Conservation (phyloP, 35 echinoderm and acorn worm genomes). For the Eucidaris tribuloides region DNA sequence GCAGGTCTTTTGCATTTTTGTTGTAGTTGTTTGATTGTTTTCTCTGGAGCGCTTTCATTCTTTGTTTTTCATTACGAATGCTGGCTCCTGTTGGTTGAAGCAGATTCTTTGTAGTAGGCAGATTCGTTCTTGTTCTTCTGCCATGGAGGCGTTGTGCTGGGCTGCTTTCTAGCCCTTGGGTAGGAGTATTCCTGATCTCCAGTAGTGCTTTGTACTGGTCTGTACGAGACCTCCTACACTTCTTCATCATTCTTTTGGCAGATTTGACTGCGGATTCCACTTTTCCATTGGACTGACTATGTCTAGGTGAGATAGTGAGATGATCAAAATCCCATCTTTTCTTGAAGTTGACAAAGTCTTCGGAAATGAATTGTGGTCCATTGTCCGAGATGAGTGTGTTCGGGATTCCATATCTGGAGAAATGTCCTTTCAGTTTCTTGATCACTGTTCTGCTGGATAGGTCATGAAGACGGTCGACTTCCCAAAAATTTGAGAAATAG, state of each 20-base stretch:
- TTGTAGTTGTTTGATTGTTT: background rate
- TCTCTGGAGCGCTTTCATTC: background rate
- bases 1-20: conserved; percentile 20
- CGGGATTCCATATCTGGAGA: conserved; percentile 41
- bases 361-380: conserved; percentile 32
- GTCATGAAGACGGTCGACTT: conserved; percentile 11
- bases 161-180: conserved; percentile 16
- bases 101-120: conserved; percentile 13
- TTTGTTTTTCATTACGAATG: background rate
- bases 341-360: conserved; percentile 28
- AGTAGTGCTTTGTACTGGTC: conserved; percentile 9
- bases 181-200: conserved; percentile 9
- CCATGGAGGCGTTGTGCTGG: conserved; percentile 37
- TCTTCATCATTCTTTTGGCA: conserved; percentile 42
- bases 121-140: conserved; percentile 22
- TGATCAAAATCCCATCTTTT: conserved; percentile 49
- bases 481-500: conserved; percentile 21
- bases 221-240: background rate
- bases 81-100: background rate
- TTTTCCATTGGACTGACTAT: conserved; percentile 50
- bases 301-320: conserved; percentile 7
- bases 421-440: conserved; percentile 13
- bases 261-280: conserved; percentile 34
- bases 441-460: conserved; percentile 17
- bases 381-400: conserved; percentile 38